A percentile compares a stretch with the other conserved stretches of the same genome.
phyloP scores from a whole-genome alignment of 2,888 invertebrate genomes.

The Lepas anatifera region DNA sequence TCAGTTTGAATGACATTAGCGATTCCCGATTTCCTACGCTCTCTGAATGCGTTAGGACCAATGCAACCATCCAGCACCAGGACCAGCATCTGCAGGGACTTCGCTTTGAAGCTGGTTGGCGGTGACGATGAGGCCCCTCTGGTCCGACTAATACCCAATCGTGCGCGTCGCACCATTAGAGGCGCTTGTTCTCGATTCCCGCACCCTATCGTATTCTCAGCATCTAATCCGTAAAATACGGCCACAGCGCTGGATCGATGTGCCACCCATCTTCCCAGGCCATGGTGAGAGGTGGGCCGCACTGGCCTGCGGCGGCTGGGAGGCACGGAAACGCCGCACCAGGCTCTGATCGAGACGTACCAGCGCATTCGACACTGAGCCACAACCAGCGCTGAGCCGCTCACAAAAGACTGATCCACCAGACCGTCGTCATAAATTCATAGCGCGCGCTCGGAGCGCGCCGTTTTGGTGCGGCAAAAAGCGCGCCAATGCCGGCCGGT shows the following conservation, averaged over 20 bases:
- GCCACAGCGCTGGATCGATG: background rate
- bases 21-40: too few relatives aligned
- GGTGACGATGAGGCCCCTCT: too few relatives aligned
- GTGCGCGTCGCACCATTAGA: background rate
- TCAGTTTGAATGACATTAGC: too few relatives aligned
- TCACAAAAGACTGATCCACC: background rate
- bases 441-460: background rate
- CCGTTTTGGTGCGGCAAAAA: slow-evolving; percentile 6
- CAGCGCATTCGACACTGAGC: too few relatives aligned
- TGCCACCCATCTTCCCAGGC: background rate
- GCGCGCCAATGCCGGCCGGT: background rate
- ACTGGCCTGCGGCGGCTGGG: too few relatives aligned
- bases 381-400: background rate
- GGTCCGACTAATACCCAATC: slow-evolving; percentile 5
- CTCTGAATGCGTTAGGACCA: too few relatives aligned
- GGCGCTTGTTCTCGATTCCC: background rate
- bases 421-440: background rate
- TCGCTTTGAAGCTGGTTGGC: too few relatives aligned
- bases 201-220: too few relatives aligned
- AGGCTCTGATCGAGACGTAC: too few relatives aligned
- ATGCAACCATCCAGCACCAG: too few relatives aligned
- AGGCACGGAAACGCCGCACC: too few relatives aligned
- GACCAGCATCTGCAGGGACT: too few relatives aligned
- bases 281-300: background rate
- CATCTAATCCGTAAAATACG: slow-evolving; percentile 9